phyloP scores from a whole-genome alignment of 2,113 vertebrate genomes.

The Eidolon helvum region DNA sequence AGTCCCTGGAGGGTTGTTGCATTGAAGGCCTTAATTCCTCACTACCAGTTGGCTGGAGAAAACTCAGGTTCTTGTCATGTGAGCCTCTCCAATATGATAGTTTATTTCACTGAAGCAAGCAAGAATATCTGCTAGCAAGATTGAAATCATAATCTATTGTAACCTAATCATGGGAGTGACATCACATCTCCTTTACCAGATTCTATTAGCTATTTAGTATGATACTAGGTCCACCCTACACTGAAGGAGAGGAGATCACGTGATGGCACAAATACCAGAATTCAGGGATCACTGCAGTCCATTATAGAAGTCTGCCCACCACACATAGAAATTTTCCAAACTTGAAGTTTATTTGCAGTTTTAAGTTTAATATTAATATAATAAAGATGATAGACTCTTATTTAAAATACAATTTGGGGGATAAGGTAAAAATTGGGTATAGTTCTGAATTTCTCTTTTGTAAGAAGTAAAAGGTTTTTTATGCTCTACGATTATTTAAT shows the following conservation, averaged over 20 bases:
- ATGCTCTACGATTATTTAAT: background rate
- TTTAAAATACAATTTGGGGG: background rate
- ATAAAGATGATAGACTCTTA: background rate
- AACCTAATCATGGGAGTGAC: background rate
- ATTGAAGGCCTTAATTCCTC: background rate
- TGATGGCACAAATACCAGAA: background rate
- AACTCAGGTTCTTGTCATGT: background rate
- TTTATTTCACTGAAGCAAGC: background rate
- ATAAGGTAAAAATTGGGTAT: background rate
- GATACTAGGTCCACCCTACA: background rate
- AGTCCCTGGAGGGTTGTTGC: background rate
- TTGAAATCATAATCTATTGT: background rate
- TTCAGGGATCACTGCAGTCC: background rate
- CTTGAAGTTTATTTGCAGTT: background rate
- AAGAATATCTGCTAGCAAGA: background rate
- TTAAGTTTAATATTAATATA: background rate
- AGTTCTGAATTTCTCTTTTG: background rate
- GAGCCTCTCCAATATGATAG: background rate
- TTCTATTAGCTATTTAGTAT: background rate
- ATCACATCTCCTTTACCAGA: background rate
- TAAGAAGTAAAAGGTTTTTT: background rate
- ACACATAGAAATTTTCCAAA: background rate
- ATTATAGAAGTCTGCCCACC: background rate
- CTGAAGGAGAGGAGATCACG: background rate
- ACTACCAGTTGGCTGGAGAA: background rate